Percentiles rank a stretch among this genome's conserved stretches.
Conservation (phyloP, 1,140 invertebrate species). For the Calosoma granatense region DNA sequence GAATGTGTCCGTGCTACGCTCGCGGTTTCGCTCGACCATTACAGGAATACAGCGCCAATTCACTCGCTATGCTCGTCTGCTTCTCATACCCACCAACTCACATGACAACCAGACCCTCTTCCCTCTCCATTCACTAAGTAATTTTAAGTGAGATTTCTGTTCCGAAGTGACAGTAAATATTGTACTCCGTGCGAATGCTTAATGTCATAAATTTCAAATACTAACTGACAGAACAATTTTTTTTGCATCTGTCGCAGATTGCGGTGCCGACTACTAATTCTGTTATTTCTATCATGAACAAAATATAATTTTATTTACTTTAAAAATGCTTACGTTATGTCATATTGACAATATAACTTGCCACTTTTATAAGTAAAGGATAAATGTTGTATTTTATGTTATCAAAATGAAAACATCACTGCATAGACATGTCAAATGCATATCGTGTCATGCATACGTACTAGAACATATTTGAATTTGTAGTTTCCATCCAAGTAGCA, state of each 20-base stretch:
- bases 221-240: too few species aligned
- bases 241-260: background rate
- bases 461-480: too few species aligned
- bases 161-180: slow-evolving; percentile 9
- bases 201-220: background rate
- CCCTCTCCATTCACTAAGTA: background rate
- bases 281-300: background rate
- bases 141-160: slow-evolving; percentile 5
- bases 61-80: background rate
- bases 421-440: too few species aligned
- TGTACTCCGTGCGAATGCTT: slow-evolving; percentile 7
- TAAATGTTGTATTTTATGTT: too few species aligned
- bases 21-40: slow-evolving; percentile 14
- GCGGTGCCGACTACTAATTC: background rate
- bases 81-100: too few species aligned
- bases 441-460: too few species aligned
- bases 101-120: background rate
- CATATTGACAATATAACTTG: too few species aligned
- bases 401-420: too few species aligned
- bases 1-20: slow-evolving; percentile 18
- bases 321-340: too few species aligned
- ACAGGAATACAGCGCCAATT: background rate
- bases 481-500: too few species aligned
- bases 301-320: background rate
- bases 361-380: too few species aligned